A percentile compares a stretch with the other conserved stretches of the same genome.
Conservation (phyloP, 2,797 vertebrate genomes). For the Silurus lanzhouensis region DNA sequence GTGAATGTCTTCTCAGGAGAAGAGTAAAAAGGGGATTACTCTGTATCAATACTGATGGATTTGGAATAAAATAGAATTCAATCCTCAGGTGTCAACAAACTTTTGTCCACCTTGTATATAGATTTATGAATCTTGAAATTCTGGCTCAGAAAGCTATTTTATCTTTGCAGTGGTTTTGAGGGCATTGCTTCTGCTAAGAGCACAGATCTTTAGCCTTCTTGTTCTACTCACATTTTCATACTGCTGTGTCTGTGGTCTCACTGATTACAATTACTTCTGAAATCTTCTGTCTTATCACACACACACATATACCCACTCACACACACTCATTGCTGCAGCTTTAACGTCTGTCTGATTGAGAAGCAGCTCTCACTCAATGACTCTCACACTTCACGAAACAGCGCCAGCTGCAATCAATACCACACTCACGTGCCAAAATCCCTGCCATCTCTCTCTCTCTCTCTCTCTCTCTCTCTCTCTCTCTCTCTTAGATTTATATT, state of each 20-base stretch:
- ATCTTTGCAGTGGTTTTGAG: background rate
- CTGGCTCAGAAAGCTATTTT: background rate
- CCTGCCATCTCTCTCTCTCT: background rate
- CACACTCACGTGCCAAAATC: slow-evolving; percentile 10
- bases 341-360: slow-evolving; percentile 32
- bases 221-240: slow-evolving; percentile 5
- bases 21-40: too few species aligned
- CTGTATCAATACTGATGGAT: too few species aligned
- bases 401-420: slow-evolving; percentile 34
- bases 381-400: slow-evolving; percentile 35
- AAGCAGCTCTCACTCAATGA: slow-evolving; percentile 40
- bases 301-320: slow-evolving; percentile 8
- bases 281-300: background rate
- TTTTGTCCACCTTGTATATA: background rate
- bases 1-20: background rate
- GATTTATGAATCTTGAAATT: background rate
- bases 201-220: background rate
- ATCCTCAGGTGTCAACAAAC: background rate
- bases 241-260: slow-evolving; percentile 25
- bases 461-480: background rate
- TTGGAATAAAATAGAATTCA: too few species aligned
- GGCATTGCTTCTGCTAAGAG: slow-evolving; percentile 8
- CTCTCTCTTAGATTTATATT: background rate
- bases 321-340: slow-evolving; percentile 16
- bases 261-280: slow-evolving; percentile 33